phyloP scores from a whole-genome alignment of 2,797 vertebrate genomes.

The Argyrosomus regius region DNA sequence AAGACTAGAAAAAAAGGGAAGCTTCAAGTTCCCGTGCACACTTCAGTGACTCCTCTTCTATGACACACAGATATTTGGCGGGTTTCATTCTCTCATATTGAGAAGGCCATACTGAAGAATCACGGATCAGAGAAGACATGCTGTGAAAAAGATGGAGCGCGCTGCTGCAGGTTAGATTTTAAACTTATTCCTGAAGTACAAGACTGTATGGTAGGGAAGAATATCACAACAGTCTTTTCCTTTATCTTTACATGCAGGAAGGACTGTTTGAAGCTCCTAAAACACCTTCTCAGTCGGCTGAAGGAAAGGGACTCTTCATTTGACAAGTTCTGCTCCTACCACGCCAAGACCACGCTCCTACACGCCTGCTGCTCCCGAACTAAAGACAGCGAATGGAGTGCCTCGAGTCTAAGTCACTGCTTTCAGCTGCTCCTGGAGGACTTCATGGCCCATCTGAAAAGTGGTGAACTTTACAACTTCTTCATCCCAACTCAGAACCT shows the following conservation, averaged over 20 bases:
- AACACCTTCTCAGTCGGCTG: constrained; percentile 76
- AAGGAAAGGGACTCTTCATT: constrained; percentile 63
- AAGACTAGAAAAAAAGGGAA: neutral
- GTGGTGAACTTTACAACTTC: constrained; percentile 70
- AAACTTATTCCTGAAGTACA: neutral
- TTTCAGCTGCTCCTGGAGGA: constrained; percentile 70
- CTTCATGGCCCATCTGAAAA: constrained; percentile 61
- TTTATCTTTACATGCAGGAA: constrained; percentile 63
- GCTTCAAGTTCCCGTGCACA: neutral
- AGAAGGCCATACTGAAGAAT: constrained; percentile 85
- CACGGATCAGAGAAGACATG: constrained; percentile 88
- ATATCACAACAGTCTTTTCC: neutral
- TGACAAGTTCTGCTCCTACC: constrained; percentile 81
- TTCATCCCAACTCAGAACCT: constrained; percentile 84
- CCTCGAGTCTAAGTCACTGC: constrained; percentile 56
- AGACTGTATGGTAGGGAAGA: neutral
- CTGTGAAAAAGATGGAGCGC: constrained; percentile 73
- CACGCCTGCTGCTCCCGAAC: constrained; percentile 73
- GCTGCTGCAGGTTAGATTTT: constrained; percentile 87
- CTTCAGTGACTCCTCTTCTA: neutral
- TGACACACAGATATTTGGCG: constrained; percentile 78
- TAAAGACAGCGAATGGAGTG: constrained; percentile 69
- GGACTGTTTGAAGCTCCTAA: constrained; percentile 82
- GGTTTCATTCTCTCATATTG: constrained; percentile 88
- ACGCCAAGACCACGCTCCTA: constrained; percentile 80